These are phyloP conservation scores for Nasonovia ribisnigri DNA, from an alignment of 2,888 invertebrate genomes.

Conservation along the genomic window DNA sequence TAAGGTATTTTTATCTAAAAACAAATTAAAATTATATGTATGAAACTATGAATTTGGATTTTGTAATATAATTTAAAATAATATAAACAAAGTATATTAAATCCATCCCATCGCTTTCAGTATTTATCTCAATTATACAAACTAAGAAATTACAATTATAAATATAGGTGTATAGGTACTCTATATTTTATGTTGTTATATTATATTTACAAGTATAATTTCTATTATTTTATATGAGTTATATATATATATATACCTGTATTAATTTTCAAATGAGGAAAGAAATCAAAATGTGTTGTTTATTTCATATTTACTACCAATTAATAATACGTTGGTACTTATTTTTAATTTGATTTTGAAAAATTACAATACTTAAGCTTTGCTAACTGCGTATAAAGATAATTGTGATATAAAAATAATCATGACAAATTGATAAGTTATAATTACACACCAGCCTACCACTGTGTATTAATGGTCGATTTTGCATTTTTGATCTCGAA, in stretches of 20 bases:
- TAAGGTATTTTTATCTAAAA: neutral
- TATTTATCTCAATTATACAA: neutral
- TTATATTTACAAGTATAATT: neutral
- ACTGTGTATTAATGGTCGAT: neutral
- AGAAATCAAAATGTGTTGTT: neutral
- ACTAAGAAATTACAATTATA: neutral
- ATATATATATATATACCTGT: too few species aligned
- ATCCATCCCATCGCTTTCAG: neutral
- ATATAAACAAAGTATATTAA: neutral
- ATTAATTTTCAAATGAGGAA: neutral
- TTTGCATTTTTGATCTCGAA: neutral
- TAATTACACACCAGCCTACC: neutral
- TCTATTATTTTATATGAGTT: too few species aligned
- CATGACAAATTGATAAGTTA: neutral
- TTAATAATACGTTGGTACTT: neutral
- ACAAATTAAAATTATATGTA: neutral
- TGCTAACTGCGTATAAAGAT: neutral
- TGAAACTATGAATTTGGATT: neutral
- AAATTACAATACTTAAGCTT: neutral
- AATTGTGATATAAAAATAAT: neutral
- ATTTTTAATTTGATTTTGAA: neutral
- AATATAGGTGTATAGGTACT: neutral
- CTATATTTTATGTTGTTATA: neutral
- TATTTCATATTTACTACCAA: neutral
- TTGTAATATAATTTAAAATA: neutral